Conservation (phyloP, 1,140 invertebrate species). For the Drosophila lowei region DNA sequence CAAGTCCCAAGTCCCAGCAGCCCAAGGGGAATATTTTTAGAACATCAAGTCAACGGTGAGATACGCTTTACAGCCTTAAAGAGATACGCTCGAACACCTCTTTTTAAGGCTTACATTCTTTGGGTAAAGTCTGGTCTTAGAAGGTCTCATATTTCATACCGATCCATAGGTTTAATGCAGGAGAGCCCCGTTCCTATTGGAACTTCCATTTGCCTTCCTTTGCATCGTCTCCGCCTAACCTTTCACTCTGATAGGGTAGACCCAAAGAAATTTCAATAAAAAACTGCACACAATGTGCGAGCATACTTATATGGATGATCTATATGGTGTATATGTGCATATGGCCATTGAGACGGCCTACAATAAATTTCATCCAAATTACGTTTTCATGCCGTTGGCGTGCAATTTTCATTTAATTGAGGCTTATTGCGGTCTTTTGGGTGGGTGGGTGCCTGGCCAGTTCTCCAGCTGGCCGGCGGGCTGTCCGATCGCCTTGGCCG, state of each 20-base stretch:
- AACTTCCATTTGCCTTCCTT: too few species aligned
- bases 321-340: slow-evolving; percentile 27
- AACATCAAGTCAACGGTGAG: neutral
- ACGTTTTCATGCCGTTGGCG: slow-evolving; percentile 56
- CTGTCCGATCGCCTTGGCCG: slow-evolving; percentile 43
- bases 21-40: neutral
- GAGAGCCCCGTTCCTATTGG: too few species aligned
- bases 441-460: slow-evolving; percentile 61
- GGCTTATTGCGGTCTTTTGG: slow-evolving; percentile 65
- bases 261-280: slow-evolving; percentile 1
- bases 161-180: too few species aligned
- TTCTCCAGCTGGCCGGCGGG: slow-evolving; percentile 50
- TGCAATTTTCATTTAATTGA: slow-evolving; percentile 74
- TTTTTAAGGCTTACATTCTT: too few species aligned
- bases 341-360: slow-evolving; percentile 44
- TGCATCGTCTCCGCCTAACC: too few species aligned
- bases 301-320: slow-evolving; percentile 31
- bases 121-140: too few species aligned
- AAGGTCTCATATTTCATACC: too few species aligned
- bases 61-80: slow-evolving; percentile 2
- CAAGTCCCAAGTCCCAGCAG: slow-evolving; percentile 18
- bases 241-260: neutral
- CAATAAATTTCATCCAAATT: slow-evolving; percentile 75
- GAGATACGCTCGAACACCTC: too few species aligned
- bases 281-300: too few species aligned